Base-by-base conservation (phyloP, 2,797 vertebrate genomes). In the Chaunax sp. region DNA sequence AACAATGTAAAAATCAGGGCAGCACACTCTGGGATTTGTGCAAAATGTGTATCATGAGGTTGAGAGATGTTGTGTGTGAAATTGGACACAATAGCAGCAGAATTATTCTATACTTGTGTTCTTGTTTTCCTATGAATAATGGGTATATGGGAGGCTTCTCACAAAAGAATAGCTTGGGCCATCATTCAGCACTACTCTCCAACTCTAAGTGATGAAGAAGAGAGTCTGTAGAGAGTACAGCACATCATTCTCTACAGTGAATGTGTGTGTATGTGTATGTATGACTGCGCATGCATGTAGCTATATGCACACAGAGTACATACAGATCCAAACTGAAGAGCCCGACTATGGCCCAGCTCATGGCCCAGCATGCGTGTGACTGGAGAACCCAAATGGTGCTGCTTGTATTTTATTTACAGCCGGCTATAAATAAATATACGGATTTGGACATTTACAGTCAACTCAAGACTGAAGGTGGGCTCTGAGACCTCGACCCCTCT, bases 381-480 rank as follows among this genome's bases (percentile, higher is more conserved):
- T 64, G 41, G 38, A 71, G 41, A 81, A 70, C 19, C 43, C 40
- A 68, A 33, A 64, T 71, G 72, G 65, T 13, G 5, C 65, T 69
- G 83, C 88, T 81, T 89, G 69, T 72, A 72, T 51, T 57, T 70
- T 84, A 82, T 86, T 85, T 83, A 83, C 70, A 79, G 40, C 61
- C 10, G 25, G 46, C 60, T 73, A 64, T 80, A 74, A 85, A 77
- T 37, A 37, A 12, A 14, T 56, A 40, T 51, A 43, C 14, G 20
- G 51, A 64, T 81, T 46, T 59, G 73, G 2, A 30, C 28, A 30
- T 61, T 69, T 40, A 57, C 62, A 55, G 43, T 60, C 37, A 45
- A 11, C 14, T 63, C 25, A 72, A 53, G 77, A 30, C 37, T 49
- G n/a, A 54, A 63, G 53, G 10, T 5, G 0, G 20, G 14, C 30